Conservation (phyloP, 2,113 vertebrate species). For the Suncus etruscus region DNA sequence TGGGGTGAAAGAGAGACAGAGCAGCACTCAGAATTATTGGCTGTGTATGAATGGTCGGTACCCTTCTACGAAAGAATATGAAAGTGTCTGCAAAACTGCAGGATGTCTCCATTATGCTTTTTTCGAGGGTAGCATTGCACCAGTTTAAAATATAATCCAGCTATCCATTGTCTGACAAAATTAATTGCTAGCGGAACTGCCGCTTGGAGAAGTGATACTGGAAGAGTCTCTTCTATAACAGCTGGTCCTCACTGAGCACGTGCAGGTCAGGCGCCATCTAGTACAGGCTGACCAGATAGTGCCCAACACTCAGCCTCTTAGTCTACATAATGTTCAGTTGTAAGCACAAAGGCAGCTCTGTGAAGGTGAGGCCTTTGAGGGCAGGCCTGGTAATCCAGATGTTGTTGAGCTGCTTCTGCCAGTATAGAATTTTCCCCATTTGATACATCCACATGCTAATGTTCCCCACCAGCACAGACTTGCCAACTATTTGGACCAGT, state of each 20-base stretch:
- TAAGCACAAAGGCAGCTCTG: conserved; percentile 93
- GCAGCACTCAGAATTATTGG: conserved; percentile 97
- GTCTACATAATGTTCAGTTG: conserved; percentile 99
- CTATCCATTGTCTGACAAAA: conserved; percentile 96
- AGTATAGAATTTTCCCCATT: conserved; percentile 98
- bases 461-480: conserved; percentile 98
- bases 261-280: conserved; percentile 94
- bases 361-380: conserved; percentile 93
- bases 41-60: conserved; percentile 97
- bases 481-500: conserved; percentile 96
- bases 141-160: conserved; percentile 99
- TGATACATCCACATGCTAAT: conserved; percentile 98
- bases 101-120: conserved; percentile 96
- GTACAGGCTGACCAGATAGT: conserved; percentile 96
- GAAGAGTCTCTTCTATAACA: conserved; percentile 98
- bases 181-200: conserved; percentile 97
- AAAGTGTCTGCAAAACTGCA: conserved; percentile 98
- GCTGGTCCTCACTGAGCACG: conserved; percentile 93
- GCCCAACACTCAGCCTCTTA: conserved; percentile 93
- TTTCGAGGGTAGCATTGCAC: conserved; percentile 96
- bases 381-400: conserved; percentile 97
- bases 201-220: conserved; percentile 99
- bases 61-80: conserved; percentile 99
- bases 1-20: conserved; percentile 95
- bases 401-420: conserved; percentile 97